Evolutionary conservation across 2,888 invertebrate genomes (phyloP), one percentile per base, ranked within the genome.

Genomic region (Sinopyrophorus schimmeli): DNA sequence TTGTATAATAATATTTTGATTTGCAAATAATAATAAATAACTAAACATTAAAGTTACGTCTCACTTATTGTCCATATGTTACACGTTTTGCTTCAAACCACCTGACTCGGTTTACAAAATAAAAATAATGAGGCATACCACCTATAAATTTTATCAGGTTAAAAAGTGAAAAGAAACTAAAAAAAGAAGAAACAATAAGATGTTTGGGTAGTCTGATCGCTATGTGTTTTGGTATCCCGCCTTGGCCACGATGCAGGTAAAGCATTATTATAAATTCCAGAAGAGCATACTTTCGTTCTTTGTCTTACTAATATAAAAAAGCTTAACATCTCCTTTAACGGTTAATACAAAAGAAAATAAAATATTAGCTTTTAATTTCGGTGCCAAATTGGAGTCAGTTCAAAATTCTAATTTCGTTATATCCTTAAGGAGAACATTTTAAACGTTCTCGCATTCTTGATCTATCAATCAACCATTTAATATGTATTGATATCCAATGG

Each of bases 161-260:
- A 39, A 39, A 43, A 47, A 47, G 47, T 27, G 47, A 38, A 47
- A 47, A 38, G 35, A 47, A 41, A 47, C 40, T 23, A 17, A 7
- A 27, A 17, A 26, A 16, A 16, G 15, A n/a, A 35, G 41, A 47
- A 47, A 47, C 47, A 47, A 47, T 47, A 41, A 47, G 47, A 41
- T 47, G 40, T 47, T 47, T 47, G 47, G 47, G 26, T 31, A 47
- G 40, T 41, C 26, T 40, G 41, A 47, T 30, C 32, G 41, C 12
- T 47, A 37, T 27, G 17, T 43, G 18, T 12, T 18, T 24, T 21
- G 27, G 41, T 35, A 47, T 27, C 47, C 47, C 34, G 41, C 24
- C 28, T 28, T 30, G 47, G 28, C 47, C 32, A 16, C 26, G 32
- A 11, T 21, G 14, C 47, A 47, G 47, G 47, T 47, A 47, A 35